Conservation (phyloP, 2,797 vertebrate genomes). For the Cyclura pinguis region DNA sequence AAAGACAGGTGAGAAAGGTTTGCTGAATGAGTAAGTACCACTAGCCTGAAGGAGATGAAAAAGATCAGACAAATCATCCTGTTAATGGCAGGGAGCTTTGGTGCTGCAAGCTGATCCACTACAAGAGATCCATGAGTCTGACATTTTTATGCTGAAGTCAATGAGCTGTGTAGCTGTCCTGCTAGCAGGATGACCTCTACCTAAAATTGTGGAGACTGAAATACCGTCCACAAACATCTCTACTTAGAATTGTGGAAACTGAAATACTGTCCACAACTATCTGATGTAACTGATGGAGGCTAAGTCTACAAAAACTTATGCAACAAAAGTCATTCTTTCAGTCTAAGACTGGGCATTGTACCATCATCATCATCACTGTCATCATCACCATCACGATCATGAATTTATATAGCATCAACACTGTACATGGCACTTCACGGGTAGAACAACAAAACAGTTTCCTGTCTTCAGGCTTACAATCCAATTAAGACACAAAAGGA, state of each 20-base stretch:
- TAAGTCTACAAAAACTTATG: no score
- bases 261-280: no score
- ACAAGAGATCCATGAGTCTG: background rate
- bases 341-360: no score
- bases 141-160: background rate
- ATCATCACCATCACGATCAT: no score
- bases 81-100: background rate
- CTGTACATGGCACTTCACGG: no score
- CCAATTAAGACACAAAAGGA: no score
- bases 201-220: background rate
- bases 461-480: no score
- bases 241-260: background rate
- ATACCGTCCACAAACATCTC: background rate
- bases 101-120: background rate
- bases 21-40: background rate
- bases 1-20: background rate
- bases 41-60: background rate
- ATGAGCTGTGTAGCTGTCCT: background rate
- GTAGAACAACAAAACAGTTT: no score
- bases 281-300: no score
- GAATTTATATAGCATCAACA: no score
- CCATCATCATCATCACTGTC: no score
- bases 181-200: background rate
- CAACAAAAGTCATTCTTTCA: no score
- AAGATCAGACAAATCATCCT: background rate